Evolutionary conservation across 1,140 invertebrate genomes (phyloP), one percentile per base, ranked within the genome.

Genomic region (Augochlora pura): DNA sequence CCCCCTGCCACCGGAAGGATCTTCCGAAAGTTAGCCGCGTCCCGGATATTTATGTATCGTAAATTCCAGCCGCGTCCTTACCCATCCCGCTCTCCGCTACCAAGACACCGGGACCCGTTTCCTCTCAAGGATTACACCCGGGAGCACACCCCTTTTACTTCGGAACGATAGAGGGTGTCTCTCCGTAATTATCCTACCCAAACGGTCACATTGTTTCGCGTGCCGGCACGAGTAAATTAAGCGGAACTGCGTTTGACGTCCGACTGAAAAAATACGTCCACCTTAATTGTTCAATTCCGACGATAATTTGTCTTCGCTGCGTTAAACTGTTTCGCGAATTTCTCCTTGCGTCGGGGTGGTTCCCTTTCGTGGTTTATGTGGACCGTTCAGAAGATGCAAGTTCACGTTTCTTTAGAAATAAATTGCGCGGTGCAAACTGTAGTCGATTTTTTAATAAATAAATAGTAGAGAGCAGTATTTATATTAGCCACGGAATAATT

Each of bases 111-210:
- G 42, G 42, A 10, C 10, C 38, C 69, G 67, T 78, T 66, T n/a
- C 8, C 54, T 79, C 62, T 67, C 49, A 62, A 59, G 67, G 80
- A 78, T 63, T 62, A 85, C 73, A 57, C 0, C 54, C 54, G 25
- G 23, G 32, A 27, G 54, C 73, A 66, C 80, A 78, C 60, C 83
- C 84, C 84, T 86, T 57, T 86, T 83, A 72, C 82, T 81, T 82
- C 64, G 83, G 66, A 71, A 78, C 62, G 66, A 57, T 16, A 46
- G 42, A 38, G 27, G 38, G 66, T 25, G 60, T 65, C 46, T 21
- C 46, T 64, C 59, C 76, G 80, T 86, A 86, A 86, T 85, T 85
- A 85, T 85, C 71, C 80, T 82, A 80, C 80, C 84, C 81, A 85
- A 57, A 84, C 71, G 84, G 83, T 69, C 83, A 59, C 84, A 85